phyloP scores from a whole-genome alignment of 2,888 invertebrate species.

The Hirtodrosophila confusa region DNA sequence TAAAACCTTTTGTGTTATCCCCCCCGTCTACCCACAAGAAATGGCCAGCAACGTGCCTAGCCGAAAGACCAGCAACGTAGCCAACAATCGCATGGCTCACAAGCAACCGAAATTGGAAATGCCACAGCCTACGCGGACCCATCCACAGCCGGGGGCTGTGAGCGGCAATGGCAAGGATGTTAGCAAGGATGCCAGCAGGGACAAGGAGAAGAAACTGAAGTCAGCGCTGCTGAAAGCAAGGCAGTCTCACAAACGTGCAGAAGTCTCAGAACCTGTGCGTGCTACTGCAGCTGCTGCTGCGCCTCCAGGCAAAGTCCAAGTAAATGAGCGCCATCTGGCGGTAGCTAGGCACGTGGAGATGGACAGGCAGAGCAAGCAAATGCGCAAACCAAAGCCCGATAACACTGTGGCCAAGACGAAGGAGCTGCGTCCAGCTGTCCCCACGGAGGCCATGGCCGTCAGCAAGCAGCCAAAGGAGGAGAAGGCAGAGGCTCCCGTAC shows the following conservation, averaged over 20 bases:
- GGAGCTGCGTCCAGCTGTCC: constrained; percentile 9
- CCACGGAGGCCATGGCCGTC: constrained; percentile 7
- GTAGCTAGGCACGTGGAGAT: constrained; percentile 9
- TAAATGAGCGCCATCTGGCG: constrained; percentile 12
- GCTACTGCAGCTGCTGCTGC: neutral
- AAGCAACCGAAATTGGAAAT: constrained; percentile 35
- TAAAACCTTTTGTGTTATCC: constrained; percentile 11
- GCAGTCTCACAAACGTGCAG: constrained; percentile 24
- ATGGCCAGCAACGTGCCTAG: constrained; percentile 38
- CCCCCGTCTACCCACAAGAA: neutral
- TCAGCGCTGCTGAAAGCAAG: constrained; percentile 6
- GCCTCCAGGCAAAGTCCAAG: neutral
- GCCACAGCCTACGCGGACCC: constrained; percentile 7
- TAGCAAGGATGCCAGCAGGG: constrained; percentile 15
- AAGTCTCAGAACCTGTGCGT: constrained; percentile 8
- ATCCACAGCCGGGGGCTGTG: constrained; percentile 15
- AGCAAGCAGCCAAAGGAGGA: constrained; percentile 24
- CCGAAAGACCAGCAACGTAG: constrained; percentile 30
- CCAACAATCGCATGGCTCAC: constrained; percentile 15
- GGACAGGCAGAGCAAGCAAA: constrained; percentile 5
- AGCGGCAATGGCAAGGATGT: constrained; percentile 33
- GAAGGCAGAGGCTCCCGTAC: constrained; percentile 13
- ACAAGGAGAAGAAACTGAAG: constrained; percentile 28
- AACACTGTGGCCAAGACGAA: constrained; percentile 1
- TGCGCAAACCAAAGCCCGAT: constrained; percentile 21